Conservation (phyloP, 2,113 vertebrate species). For the Egretta garzetta region DNA sequence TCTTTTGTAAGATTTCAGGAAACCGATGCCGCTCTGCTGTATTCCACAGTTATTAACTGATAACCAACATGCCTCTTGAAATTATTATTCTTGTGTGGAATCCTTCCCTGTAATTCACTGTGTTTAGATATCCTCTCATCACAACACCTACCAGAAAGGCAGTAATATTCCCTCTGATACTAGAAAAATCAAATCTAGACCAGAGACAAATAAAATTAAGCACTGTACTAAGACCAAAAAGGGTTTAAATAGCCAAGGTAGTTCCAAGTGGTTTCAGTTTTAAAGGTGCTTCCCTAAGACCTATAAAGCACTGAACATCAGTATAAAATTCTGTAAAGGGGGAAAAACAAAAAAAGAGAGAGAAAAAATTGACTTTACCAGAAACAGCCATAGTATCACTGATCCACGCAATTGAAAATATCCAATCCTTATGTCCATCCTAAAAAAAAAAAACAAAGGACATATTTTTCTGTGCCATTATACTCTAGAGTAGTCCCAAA, state of each 20-base stretch:
- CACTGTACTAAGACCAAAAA: not conserved
- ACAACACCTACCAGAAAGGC: not conserved
- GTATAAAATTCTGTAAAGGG: not conserved
- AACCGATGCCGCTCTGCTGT: accelerated
- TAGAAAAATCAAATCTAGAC: not conserved
- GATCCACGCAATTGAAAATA: constrained; percentile 99
- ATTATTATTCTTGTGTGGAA: not conserved
- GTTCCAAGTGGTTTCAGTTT: not conserved
- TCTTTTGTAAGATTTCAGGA: not conserved
- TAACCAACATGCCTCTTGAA: not conserved
- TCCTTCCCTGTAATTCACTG: not conserved
- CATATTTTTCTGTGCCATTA: not conserved
- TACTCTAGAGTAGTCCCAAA: not conserved
- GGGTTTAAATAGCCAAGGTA: not conserved
- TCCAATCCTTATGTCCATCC: constrained; percentile 99
- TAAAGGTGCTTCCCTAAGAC: not conserved
- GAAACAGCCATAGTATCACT: constrained; percentile 97
- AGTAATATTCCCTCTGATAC: not conserved
- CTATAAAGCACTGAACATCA: not conserved
- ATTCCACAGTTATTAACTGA: not conserved
- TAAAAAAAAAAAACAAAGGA: constrained; percentile 45
- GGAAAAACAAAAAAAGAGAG: not conserved
- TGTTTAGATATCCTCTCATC: not conserved
- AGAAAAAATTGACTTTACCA: constrained; percentile 78
- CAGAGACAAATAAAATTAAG: not conserved